Conservation (phyloP, 2,113 vertebrate genomes). For the Stomatorhinus ivindoensis region DNA sequence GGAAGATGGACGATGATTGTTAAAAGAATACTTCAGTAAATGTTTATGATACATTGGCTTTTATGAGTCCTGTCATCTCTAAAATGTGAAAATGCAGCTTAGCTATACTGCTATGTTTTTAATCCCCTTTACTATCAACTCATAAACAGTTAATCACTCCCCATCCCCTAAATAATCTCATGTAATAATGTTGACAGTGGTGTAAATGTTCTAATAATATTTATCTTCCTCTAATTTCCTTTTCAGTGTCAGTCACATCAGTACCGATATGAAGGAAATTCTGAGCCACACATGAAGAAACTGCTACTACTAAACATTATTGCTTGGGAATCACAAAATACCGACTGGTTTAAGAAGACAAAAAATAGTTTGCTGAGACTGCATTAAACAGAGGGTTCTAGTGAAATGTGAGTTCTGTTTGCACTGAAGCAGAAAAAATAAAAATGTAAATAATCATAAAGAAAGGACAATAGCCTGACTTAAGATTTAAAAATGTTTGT, state of each 20-base stretch:
- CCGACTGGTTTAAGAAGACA: not conserved
- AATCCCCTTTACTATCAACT: not conserved
- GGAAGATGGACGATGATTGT: not conserved
- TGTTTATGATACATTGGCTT: constrained; percentile 5
- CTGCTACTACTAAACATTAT: not conserved
- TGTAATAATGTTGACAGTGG: not conserved
- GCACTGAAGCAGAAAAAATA: not conserved
- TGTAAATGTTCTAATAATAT: constrained; percentile 12
- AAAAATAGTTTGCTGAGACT: not conserved
- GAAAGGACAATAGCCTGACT: not conserved
- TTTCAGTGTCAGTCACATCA: not conserved
- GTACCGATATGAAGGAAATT: not conserved
- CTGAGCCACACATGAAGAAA: not conserved
- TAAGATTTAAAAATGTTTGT: not conserved
- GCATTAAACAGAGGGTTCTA: not conserved
- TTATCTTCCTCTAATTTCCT: not conserved
- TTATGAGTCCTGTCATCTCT: constrained; percentile 1
- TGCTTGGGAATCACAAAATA: not conserved
- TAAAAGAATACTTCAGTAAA: not conserved
- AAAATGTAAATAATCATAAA: not conserved
- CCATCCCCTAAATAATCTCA: not conserved
- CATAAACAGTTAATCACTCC: not conserved
- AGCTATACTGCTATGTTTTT: not conserved
- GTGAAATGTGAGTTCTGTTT: not conserved
- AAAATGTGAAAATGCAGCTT: not conserved